phyloP scores from a whole-genome alignment of 2,797 vertebrate species.

The Moxostoma hubbsi region DNA sequence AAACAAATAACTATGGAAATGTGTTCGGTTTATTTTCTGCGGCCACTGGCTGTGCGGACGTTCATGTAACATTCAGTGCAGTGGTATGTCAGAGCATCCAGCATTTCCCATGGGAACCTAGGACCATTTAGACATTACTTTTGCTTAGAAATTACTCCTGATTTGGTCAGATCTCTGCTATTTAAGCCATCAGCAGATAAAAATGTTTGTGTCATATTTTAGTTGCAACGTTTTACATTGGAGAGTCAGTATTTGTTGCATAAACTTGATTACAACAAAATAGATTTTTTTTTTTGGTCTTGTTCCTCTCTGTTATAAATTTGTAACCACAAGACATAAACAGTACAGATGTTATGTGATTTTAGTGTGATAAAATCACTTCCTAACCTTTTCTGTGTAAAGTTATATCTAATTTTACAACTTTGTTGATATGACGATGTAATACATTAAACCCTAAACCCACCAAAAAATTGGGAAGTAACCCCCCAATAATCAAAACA shows the following conservation, averaged over 20 bases:
- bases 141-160: slow-evolving; percentile 3
- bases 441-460: too few relatives aligned
- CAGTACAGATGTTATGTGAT: too few relatives aligned
- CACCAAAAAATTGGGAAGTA: too few relatives aligned
- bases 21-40: slow-evolving; percentile 33
- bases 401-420: too few relatives aligned
- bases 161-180: slow-evolving; percentile 1
- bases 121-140: slow-evolving; percentile 2
- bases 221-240: background rate
- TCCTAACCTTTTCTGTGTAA: too few relatives aligned
- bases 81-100: slow-evolving; percentile 27
- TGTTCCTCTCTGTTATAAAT: background rate
- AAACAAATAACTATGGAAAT: slow-evolving; percentile 47
- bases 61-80: slow-evolving; percentile 24
- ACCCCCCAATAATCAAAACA: too few relatives aligned
- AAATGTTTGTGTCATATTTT: background rate
- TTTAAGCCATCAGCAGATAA: background rate
- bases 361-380: too few relatives aligned
- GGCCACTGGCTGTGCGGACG: slow-evolving; percentile 9
- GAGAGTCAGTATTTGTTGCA: background rate
- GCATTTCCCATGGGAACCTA: background rate
- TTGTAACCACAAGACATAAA: too few relatives aligned
- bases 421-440: too few relatives aligned
- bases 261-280: background rate
- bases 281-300: background rate